phyloP scores from a whole-genome alignment of 2,113 vertebrate species.

The Coregonus clupeaformis region DNA sequence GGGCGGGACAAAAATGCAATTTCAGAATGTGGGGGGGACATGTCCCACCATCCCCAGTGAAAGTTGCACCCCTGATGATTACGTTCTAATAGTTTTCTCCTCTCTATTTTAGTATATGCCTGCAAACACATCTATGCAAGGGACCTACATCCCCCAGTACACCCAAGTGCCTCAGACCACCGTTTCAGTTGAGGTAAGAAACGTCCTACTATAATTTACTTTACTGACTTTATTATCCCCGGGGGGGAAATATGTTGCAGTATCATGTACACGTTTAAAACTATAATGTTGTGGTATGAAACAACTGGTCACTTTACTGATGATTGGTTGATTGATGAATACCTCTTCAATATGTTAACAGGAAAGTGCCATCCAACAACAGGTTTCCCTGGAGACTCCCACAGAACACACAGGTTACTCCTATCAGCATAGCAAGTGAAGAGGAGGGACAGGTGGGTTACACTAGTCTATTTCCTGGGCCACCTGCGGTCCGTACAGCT shows the following conservation, averaged over 20 bases:
- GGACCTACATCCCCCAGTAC: slow-evolving; percentile 87
- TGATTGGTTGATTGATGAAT: neutral
- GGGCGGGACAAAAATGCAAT: too few relatives aligned
- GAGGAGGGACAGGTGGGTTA: slow-evolving; percentile 47
- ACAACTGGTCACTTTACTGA: neutral
- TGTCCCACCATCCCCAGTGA: too few relatives aligned
- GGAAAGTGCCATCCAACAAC: slow-evolving; percentile 85
- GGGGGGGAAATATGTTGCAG: too few relatives aligned
- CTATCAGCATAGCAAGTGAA: slow-evolving; percentile 90
- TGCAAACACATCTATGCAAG: slow-evolving; percentile 83
- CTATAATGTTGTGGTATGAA: neutral
- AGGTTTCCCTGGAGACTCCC: slow-evolving; percentile 82
- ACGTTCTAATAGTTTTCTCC: neutral
- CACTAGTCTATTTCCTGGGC: slow-evolving; percentile 23
- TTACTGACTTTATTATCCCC: too few relatives aligned
- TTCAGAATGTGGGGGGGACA: too few relatives aligned
- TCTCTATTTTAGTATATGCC: slow-evolving; percentile 79
- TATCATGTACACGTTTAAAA: too few relatives aligned
- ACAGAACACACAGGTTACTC: slow-evolving; percentile 85
- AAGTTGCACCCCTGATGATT: neutral
- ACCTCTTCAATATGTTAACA: slow-evolving; percentile 40
- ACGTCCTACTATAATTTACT: neutral
- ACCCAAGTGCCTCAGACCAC: slow-evolving; percentile 83
- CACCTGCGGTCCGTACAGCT: slow-evolving; percentile 31
- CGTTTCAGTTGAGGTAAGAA: slow-evolving; percentile 83